Evolutionary conservation across 2,888 invertebrate genomes (phyloP).

Genomic region (Thecophora atra): DNA sequence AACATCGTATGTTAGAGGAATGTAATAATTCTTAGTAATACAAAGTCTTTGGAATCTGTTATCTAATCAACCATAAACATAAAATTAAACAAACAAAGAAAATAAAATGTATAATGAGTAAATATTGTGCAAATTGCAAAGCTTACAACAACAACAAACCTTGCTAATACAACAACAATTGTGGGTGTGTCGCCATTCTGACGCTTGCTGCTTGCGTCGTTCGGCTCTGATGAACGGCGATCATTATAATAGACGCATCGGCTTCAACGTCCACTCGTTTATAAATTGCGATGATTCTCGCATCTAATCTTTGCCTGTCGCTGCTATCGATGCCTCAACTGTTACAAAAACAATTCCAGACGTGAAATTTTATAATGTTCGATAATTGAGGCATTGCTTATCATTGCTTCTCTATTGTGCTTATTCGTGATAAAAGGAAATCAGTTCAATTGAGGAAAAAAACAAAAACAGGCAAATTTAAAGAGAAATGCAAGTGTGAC

Average conservation of each 20-base stretch:
- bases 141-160: no score
- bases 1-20: no score
- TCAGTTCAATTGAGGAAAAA: constrained; percentile 11
- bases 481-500: background rate
- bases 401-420: background rate
- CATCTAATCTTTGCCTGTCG: constrained; percentile 18
- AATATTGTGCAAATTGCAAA: no score
- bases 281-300: constrained; percentile 31
- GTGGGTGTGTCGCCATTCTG: constrained; percentile 31
- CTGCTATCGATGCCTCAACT: background rate
- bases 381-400: constrained; percentile 6
- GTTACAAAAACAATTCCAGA: background rate
- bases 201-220: constrained; percentile 14
- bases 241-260: constrained; percentile 18
- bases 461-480: constrained; percentile 1
- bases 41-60: no score
- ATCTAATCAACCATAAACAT: no score
- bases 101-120: no score
- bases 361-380: constrained; percentile 17
- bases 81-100: no score
- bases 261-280: background rate
- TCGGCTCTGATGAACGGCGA: background rate
- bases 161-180: no score
- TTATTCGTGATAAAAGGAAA: constrained; percentile 8
- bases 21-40: no score